Conservation (phyloP, 1,140 invertebrate species). For the Caenorhabditis remanei region DNA sequence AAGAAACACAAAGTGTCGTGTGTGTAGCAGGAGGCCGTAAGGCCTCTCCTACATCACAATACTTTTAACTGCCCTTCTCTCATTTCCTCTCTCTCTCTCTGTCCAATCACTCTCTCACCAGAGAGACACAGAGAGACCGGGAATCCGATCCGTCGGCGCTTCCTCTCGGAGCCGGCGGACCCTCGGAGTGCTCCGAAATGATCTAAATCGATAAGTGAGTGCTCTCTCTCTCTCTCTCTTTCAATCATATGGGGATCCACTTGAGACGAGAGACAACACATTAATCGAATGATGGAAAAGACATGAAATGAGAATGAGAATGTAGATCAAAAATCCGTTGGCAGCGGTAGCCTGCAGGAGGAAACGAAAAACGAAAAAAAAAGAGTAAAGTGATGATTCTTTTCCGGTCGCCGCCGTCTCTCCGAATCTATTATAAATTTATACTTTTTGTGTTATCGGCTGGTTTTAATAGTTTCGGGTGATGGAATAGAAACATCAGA, state of each 20-base stretch:
- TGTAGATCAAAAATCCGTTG: conserved; percentile 7
- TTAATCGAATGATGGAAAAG: not conserved
- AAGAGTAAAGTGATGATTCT: too few relatives aligned
- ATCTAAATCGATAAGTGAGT: not conserved
- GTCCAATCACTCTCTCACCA: not conserved
- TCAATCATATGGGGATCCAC: conserved; percentile 30
- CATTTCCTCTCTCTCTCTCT: not conserved
- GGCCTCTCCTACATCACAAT: not conserved
- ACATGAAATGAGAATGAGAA: not conserved
- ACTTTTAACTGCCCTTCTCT: conserved; percentile 27
- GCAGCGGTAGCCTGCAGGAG: too few relatives aligned
- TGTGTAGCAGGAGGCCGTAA: not conserved
- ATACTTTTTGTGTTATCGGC: too few relatives aligned
- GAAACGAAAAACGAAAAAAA: too few relatives aligned
- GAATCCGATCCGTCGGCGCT: too few relatives aligned
- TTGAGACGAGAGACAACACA: conserved; percentile 22
- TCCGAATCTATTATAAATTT: too few relatives aligned
- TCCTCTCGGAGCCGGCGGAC: too few relatives aligned
- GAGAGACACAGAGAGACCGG: not conserved
- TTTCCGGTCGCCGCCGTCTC: too few relatives aligned
- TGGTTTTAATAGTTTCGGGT: too few relatives aligned
- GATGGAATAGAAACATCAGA: too few relatives aligned
- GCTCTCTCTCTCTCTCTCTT: not conserved
- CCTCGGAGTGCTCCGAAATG: not conserved
- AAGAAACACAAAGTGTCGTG: not conserved